phyloP scores from a whole-genome alignment of 2,888 invertebrate species.

The Epinotia nisella region DNA sequence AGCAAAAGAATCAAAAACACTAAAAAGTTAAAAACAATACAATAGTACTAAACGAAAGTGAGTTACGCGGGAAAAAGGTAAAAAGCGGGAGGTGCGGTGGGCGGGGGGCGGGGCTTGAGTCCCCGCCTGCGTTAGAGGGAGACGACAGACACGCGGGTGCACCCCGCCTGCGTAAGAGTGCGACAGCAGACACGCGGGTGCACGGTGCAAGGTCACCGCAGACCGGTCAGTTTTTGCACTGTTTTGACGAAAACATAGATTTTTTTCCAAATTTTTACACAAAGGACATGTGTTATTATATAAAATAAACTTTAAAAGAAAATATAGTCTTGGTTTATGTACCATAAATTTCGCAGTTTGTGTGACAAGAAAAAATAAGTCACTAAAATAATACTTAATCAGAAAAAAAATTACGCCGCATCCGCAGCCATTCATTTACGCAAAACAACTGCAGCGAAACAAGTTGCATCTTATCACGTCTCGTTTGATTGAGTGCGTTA shows the following conservation, averaged over 20 bases:
- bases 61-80: conserved; percentile 74
- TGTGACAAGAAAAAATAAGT: background rate
- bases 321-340: conserved; percentile 26
- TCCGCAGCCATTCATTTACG: conserved; percentile 50
- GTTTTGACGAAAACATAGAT: conserved; percentile 54
- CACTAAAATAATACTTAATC: background rate
- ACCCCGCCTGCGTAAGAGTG: conserved; percentile 65
- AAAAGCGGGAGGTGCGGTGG: conserved; percentile 71
- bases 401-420: conserved; percentile 57
- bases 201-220: conserved; percentile 70
- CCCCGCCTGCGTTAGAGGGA: conserved; percentile 67
- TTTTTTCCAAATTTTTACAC: background rate
- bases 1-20: conserved; percentile 50
- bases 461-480: conserved; percentile 52
- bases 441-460: conserved; percentile 44
- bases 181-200: conserved; percentile 59
- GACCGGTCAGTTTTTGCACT: conserved; percentile 55
- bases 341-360: conserved; percentile 6
- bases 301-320: conserved; percentile 2
- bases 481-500: conserved; percentile 65
- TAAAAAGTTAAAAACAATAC: conserved; percentile 43
- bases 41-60: conserved; percentile 64
- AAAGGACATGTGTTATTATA: background rate
- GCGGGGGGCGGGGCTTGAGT: conserved; percentile 75
- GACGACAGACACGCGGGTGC: conserved; percentile 59